A percentile compares a stretch with the other conserved stretches of the same genome.
Evolutionary conservation across 2,113 vertebrate genomes (phyloP).

Genomic region (Fregata magnificens): DNA sequence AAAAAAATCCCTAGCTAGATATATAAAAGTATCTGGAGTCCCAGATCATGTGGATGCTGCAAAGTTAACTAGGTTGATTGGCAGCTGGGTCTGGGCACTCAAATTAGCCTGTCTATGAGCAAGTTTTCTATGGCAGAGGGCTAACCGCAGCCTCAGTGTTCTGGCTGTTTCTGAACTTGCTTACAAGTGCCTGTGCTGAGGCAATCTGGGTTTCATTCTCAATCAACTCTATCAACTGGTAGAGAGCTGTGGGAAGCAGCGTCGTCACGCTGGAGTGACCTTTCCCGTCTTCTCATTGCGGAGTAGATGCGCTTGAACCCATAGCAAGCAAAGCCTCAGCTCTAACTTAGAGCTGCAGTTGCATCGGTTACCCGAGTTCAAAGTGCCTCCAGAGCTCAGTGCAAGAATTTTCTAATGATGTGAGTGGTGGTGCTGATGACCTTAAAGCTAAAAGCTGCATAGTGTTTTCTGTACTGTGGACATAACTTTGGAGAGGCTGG

Average conservation of each 20-base stretch:
- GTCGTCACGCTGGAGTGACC: neutral
- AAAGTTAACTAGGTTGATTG: slow-evolving; percentile 40
- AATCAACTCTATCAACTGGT: neutral
- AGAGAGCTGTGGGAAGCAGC: neutral
- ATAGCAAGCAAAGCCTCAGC: neutral
- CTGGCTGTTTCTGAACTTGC: neutral
- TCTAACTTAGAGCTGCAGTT: neutral
- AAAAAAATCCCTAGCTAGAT: neutral
- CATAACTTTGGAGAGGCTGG: fast-evolving
- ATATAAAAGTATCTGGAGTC: neutral
- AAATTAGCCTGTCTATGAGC: slow-evolving; percentile 39
- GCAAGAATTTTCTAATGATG: neutral
- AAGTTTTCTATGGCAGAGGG: slow-evolving; percentile 1
- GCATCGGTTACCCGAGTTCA: neutral
- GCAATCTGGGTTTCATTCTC: neutral
- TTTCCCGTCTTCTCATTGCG: fast-evolving
- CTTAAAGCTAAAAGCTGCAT: neutral
- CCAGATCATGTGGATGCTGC: neutral
- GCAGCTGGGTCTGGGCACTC: slow-evolving; percentile 53
- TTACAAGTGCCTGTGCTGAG: neutral
- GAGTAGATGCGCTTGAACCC: neutral
- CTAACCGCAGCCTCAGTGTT: neutral
- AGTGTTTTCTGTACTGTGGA: neutral
- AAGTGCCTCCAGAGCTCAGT: neutral
- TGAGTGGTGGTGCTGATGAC: neutral